Conservation (phyloP, 1,140 invertebrate species). For the Pogonognathellus flavescens region DNA sequence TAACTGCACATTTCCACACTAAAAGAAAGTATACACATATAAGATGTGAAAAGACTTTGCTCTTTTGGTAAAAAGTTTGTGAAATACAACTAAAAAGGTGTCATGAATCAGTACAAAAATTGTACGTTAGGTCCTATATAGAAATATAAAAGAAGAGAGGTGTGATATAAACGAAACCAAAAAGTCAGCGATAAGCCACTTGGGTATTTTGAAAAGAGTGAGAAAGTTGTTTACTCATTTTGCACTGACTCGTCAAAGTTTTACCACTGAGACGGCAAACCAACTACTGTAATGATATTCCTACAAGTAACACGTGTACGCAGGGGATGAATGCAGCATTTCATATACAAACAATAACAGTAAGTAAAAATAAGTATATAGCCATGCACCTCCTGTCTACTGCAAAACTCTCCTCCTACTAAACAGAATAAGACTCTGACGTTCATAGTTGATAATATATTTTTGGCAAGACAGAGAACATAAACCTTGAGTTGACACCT, state of each 20-base stretch:
- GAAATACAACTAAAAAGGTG: neutral
- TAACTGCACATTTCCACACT: neutral
- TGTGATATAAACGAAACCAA: too few species aligned
- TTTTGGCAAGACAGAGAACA: neutral
- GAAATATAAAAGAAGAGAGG: too few species aligned
- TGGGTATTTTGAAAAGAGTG: neutral
- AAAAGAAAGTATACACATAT: neutral
- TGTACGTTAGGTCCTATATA: neutral
- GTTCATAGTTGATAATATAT: slow-evolving; percentile 1
- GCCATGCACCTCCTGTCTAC: neutral
- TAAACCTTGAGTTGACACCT: slow-evolving; percentile 26
- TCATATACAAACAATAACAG: neutral
- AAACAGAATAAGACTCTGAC: neutral
- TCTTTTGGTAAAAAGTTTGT: neutral
- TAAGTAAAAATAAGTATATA: neutral
- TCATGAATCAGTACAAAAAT: slow-evolving; percentile 22
- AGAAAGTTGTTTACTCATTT: slow-evolving; percentile 20
- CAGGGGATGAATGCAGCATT: neutral
- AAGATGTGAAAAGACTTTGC: neutral
- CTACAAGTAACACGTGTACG: neutral
- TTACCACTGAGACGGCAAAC: slow-evolving; percentile 3
- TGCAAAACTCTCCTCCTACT: neutral
- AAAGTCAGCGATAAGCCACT: too few species aligned
- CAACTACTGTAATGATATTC: neutral
- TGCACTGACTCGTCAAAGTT: slow-evolving; percentile 5